These are phyloP conservation scores for Zaprionus lineosus DNA, from an alignment of 2,888 invertebrate species.

Conservation along the genomic window DNA sequence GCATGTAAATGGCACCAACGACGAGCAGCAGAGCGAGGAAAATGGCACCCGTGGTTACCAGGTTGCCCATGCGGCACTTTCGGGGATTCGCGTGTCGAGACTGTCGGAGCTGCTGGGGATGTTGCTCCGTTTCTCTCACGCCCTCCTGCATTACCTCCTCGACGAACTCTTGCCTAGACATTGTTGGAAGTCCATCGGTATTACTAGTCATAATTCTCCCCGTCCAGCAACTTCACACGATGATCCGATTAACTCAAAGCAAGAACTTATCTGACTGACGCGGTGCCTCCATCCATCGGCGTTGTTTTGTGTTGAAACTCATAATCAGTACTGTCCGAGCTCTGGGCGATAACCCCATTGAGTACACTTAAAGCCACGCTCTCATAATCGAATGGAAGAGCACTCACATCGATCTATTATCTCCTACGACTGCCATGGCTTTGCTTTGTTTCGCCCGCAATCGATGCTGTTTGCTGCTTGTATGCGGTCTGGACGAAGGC, in stretches of 20 bases:
- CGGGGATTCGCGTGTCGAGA: neutral
- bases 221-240: no score
- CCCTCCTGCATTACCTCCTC: no score
- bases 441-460: slow-evolving; percentile 17
- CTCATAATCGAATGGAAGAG: neutral
- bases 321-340: no score
- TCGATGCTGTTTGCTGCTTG: slow-evolving; percentile 28
- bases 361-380: slow-evolving; percentile 2
- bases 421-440: slow-evolving; percentile 9
- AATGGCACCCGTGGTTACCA: slow-evolving; percentile 55
- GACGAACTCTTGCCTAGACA: no score
- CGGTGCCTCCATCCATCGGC: slow-evolving; percentile 15
- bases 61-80: slow-evolving; percentile 25
- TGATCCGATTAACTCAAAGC: no score
- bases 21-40: slow-evolving; percentile 65
- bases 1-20: slow-evolving; percentile 70
- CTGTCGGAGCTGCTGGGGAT: neutral
- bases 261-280: no score
- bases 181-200: no score
- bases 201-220: no score
- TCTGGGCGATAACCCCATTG: slow-evolving; percentile 38
- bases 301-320: neutral
- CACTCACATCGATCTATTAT: slow-evolving; percentile 29
- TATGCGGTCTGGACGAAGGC: slow-evolving; percentile 37
- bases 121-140: no score